A percentile compares a stretch with the other conserved stretches of the same genome.
Evolutionary conservation across 1,140 invertebrate species (phyloP).

Genomic region (Diuraphis noxia): DNA sequence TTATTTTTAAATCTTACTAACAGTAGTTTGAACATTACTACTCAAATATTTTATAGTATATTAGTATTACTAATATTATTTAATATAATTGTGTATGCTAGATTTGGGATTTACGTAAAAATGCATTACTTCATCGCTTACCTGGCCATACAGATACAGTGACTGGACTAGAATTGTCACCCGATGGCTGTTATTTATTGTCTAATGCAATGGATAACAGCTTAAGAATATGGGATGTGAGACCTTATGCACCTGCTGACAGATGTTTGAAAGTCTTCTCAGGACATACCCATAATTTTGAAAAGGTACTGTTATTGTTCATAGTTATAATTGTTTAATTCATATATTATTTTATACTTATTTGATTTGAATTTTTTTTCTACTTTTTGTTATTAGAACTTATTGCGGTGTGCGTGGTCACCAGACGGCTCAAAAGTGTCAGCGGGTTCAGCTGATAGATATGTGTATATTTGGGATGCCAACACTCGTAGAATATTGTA

Average conservation of each 20-base stretch:
- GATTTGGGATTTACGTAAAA: conserved; percentile 95
- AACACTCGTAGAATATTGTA: conserved; percentile 88
- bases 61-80: neutral
- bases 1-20: no score
- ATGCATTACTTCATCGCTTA: conserved; percentile 82
- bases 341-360: neutral
- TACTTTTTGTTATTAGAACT: conserved; percentile 64
- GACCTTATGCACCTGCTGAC: conserved; percentile 82
- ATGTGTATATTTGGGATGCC: conserved; percentile 97
- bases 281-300: conserved; percentile 98
- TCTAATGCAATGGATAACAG: conserved; percentile 98
- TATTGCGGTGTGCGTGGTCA: conserved; percentile 87
- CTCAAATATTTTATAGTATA: no score
- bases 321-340: neutral
- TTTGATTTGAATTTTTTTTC: neutral
- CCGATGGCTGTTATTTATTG: conserved; percentile 92
- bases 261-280: conserved; percentile 90
- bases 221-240: conserved; percentile 78
- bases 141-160: conserved; percentile 91
- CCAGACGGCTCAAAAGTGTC: conserved; percentile 81
- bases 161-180: conserved; percentile 88
- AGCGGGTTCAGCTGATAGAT: conserved; percentile 92
- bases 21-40: no score
- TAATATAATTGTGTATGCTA: conserved; percentile 56
- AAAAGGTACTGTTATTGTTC: conserved; percentile 73